Percentiles rank a stretch among this genome's conserved stretches.
phyloP scores from a whole-genome alignment of 1,140 invertebrate genomes.

The Tetramorium parvispinum region DNA sequence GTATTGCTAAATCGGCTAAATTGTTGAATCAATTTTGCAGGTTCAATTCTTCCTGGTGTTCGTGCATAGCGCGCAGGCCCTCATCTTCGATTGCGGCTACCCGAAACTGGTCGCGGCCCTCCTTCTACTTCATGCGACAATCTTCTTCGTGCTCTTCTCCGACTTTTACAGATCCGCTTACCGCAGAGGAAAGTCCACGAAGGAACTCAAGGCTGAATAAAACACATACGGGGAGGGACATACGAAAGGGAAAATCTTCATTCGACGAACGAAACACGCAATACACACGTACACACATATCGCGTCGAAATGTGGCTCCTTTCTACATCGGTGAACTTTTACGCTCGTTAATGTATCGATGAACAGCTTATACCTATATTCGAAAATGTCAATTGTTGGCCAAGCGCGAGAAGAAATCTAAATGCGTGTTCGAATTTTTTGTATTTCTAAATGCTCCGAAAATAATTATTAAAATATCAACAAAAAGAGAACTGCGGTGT shows the following conservation, averaged over 20 bases:
- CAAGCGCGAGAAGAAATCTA: background rate
- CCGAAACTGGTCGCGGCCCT: conserved; percentile 91
- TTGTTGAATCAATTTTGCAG: conserved; percentile 82
- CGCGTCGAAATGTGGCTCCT: conserved; percentile 23
- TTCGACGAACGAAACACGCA: conserved; percentile 11
- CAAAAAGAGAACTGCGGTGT: background rate
- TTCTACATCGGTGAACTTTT: conserved; percentile 9
- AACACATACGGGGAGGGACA: background rate
- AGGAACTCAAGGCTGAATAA: conserved; percentile 84
- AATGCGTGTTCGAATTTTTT: background rate
- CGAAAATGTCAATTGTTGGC: background rate
- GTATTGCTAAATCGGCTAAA: background rate
- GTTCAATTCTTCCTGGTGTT: conserved; percentile 93
- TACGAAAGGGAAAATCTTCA: conserved; percentile 17
- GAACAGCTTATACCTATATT: background rate
- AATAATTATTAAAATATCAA: background rate
- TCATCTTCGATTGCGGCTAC: conserved; percentile 91
- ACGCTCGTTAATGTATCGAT: background rate
- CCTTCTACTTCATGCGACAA: conserved; percentile 93
- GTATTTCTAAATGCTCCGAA: too few relatives aligned
- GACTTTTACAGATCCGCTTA: conserved; percentile 97
- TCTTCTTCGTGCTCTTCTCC: conserved; percentile 96
- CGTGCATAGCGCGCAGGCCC: conserved; percentile 90
- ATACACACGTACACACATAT: conserved; percentile 4
- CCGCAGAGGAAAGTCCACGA: conserved; percentile 78